Evolutionary conservation across 1,140 invertebrate genomes (phyloP), one percentile per base, ranked within the genome.

Genomic region (Drosophila prosaltans): DNA sequence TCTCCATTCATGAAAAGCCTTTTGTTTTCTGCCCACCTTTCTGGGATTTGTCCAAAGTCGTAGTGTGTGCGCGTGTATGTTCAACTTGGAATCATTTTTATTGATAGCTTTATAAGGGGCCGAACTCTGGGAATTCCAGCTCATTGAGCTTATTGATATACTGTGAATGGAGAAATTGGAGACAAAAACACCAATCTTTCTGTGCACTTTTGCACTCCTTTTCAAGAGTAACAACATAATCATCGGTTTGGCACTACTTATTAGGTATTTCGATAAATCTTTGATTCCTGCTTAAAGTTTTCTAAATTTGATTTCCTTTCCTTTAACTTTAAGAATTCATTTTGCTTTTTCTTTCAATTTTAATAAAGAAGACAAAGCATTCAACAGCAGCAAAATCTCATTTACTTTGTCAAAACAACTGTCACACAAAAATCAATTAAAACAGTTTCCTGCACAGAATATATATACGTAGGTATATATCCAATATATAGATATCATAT

Each of bases 361-460:
- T 26, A 24, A 26, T n/a, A 43, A 43, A 43, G 41, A 16, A 16
- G 11, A 4, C 3, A 43, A 43, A 43, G 16, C 11, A 43, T 43
- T 43, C 11, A 16, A 3, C 8, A 62, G 39, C 39, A 64, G 62
- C 39, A 65, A 30, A 69, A 83, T 83, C 76, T 78, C 72, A 86
- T 86, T 86, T 83, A 78, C 72, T 62, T 57, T 83, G 72, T 83
- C 80, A 86, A 83, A 88, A 77, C 80, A 83, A 83, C 74, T 74
- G 76, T 74, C 63, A 59, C 63, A 73, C 73, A 65, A 65, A 86
- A 89, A 86, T 88, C 84, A 88, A 86, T 86, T 89, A 86, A 86
- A 88, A 82, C 73, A 70, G 82, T 86, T 86, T 77, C 72, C 76
- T 72, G 77, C 58, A 43, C 70, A 77, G 80, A 88, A 86, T 79